Conservation (phyloP, 2,888 invertebrate species). For the Acronicta aceris region DNA sequence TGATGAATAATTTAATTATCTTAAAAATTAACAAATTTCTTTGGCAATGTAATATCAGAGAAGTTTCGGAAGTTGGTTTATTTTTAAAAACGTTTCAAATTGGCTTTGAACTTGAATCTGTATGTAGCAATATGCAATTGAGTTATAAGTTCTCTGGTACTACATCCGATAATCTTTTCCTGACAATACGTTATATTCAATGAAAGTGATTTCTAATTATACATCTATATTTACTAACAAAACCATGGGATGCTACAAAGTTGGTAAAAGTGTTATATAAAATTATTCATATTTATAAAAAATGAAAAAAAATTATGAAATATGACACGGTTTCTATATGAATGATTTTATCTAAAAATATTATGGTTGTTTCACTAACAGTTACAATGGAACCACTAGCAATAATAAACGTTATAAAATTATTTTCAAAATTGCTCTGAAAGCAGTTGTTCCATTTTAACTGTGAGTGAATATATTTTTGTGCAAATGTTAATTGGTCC, state of each 20-base stretch:
- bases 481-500: constrained; percentile 52
- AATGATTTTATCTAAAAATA: constrained; percentile 47
- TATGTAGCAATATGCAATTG: constrained; percentile 26
- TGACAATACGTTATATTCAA: constrained; percentile 24
- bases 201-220: constrained; percentile 49
- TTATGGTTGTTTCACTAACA: constrained; percentile 5
- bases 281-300: constrained; percentile 64
- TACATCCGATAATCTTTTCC: constrained; percentile 43
- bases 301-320: no score
- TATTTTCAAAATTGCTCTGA: no score
- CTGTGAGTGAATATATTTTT: constrained; percentile 46
- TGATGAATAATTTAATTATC: constrained; percentile 65
- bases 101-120: constrained; percentile 36
- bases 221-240: constrained; percentile 56
- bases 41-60: constrained; percentile 76
- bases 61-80: constrained; percentile 55
- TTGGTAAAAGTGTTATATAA: constrained; percentile 57
- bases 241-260: constrained; percentile 59
- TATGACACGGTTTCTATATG: constrained; percentile 43
- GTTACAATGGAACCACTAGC: constrained; percentile 41
- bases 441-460: constrained; percentile 47
- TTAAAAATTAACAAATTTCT: constrained; percentile 68
- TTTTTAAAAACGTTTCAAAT: constrained; percentile 51
- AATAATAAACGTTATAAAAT: constrained; percentile 5
- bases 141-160: constrained; percentile 56